Conservation (phyloP, 2,113 vertebrate genomes). For the Lophotis ruficrista region DNA sequence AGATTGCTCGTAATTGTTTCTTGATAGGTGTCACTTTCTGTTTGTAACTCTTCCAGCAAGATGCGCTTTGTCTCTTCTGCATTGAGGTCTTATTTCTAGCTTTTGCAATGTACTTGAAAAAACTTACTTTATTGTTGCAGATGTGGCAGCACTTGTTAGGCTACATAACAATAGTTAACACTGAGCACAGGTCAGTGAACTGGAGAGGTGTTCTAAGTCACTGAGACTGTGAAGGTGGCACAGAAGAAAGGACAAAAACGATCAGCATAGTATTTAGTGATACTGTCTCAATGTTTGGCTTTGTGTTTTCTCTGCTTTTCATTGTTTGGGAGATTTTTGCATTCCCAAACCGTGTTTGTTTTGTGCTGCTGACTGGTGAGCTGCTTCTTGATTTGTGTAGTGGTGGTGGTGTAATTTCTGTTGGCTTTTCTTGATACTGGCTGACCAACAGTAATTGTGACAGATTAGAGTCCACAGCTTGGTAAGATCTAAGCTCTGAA, state of each 20-base stretch:
- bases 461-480: background rate
- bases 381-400: background rate
- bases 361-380: background rate
- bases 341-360: background rate
- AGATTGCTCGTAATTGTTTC: background rate
- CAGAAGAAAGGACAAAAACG: background rate
- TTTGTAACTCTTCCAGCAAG: background rate
- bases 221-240: background rate
- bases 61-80: background rate
- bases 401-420: background rate
- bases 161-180: rapidly evolving
- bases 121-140: background rate
- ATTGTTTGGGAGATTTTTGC: background rate
- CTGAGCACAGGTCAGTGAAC: background rate
- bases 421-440: background rate
- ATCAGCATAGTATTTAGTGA: background rate
- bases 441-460: background rate
- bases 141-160: background rate
- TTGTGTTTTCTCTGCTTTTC: background rate
- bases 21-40: background rate
- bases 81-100: background rate
- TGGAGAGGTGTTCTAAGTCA: rapidly evolving
- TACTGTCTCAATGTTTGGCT: background rate
- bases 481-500: background rate
- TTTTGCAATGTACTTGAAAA: background rate